These are phyloP conservation scores for Dipodomys ordii DNA, from an alignment of 2,113 vertebrate genomes.

Conservation along the genomic window DNA sequence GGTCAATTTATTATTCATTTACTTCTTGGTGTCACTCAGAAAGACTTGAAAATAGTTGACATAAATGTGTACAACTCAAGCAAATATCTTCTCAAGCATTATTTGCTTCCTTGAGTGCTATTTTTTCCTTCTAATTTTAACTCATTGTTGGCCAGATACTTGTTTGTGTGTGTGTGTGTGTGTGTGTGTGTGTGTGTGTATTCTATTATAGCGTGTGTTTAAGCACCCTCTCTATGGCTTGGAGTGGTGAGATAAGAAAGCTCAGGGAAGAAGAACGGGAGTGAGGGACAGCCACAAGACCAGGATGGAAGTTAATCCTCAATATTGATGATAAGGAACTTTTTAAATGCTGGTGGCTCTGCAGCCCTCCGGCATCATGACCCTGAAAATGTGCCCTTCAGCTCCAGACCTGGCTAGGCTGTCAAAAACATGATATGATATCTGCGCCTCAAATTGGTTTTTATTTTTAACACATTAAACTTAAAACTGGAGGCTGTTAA, in stretches of 20 bases:
- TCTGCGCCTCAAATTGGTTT: conserved; percentile 66
- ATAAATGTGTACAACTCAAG: neutral
- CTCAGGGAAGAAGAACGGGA: neutral
- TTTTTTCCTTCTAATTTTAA: conserved; percentile 47
- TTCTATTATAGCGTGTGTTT: neutral
- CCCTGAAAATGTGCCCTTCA: conserved; percentile 62
- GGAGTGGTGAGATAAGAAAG: conserved; percentile 53
- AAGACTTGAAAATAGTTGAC: neutral
- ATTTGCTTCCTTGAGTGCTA: conserved; percentile 6
- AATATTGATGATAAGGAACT: conserved; percentile 9
- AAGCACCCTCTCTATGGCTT: neutral
- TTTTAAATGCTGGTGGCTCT: neutral
- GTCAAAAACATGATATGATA: conserved; percentile 75
- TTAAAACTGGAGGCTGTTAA: conserved; percentile 71
- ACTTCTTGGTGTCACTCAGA: neutral
- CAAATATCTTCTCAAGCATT: neutral
- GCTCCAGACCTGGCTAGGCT: conserved; percentile 7
- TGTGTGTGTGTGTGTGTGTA: neutral
- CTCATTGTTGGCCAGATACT: neutral
- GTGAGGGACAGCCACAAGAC: neutral
- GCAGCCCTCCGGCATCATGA: conserved; percentile 21
- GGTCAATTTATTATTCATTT: neutral
- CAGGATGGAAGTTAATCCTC: conserved; percentile 32
- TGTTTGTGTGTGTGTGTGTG: neutral
- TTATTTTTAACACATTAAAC: conserved; percentile 77